Evolutionary conservation across 1,140 invertebrate species (phyloP).

Genomic region (Orussus abietinus): DNA sequence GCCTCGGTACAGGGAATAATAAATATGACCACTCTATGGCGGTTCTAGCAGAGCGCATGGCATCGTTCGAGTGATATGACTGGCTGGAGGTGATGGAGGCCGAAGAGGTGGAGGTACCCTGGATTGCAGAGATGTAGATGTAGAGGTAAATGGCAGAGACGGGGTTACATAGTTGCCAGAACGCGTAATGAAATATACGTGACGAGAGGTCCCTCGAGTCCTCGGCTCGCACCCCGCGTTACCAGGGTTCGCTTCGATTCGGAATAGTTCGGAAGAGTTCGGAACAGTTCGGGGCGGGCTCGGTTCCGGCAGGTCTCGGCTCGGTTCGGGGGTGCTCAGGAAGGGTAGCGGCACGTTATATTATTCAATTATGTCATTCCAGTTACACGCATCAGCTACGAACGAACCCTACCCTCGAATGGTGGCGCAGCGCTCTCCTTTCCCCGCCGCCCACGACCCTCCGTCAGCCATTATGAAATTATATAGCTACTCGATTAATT

Average conservation of each 20-base stretch:
- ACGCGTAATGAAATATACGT: conserved; percentile 53
- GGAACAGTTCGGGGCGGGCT: conserved; percentile 38
- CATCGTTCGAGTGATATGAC: too few relatives aligned
- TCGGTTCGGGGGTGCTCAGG: conserved; percentile 26
- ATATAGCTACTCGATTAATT: conserved; percentile 51
- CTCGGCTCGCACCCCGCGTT: conserved; percentile 37
- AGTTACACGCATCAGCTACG: conserved; percentile 43
- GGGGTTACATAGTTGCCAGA: conserved; percentile 36
- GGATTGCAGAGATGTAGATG: too few relatives aligned
- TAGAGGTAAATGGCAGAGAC: too few relatives aligned
- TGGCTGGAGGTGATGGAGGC: too few relatives aligned
- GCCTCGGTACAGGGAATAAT: too few relatives aligned
- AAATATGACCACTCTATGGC: too few relatives aligned
- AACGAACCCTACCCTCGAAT: not conserved
- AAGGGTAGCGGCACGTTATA: conserved; percentile 46
- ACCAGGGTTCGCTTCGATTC: too few relatives aligned
- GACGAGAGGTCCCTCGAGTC: conserved; percentile 49
- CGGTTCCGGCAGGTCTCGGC: conserved; percentile 24
- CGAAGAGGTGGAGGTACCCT: too few relatives aligned
- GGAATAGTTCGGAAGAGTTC: too few relatives aligned
- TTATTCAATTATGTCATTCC: conserved; percentile 55
- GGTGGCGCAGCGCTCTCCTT: conserved; percentile 22
- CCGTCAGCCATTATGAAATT: conserved; percentile 47
- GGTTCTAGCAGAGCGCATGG: too few relatives aligned
- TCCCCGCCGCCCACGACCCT: conserved; percentile 24